These are phyloP conservation scores for Parnassius glacialis DNA, from an alignment of 2,888 invertebrate genomes.

Conservation along the genomic window DNA sequence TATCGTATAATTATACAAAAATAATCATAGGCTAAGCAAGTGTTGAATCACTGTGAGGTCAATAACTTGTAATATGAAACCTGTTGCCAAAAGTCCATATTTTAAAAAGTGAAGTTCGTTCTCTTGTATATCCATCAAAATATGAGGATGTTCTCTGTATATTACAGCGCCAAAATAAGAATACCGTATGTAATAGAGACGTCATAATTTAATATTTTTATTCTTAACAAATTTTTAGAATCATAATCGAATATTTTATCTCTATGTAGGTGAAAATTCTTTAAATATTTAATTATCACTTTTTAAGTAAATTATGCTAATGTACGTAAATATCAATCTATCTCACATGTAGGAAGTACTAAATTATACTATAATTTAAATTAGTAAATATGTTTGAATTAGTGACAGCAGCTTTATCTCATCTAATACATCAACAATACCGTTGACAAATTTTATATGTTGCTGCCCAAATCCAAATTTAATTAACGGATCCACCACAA, in stretches of 20 bases:
- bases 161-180: background rate
- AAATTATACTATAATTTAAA: no score
- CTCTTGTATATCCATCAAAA: slow-evolving; percentile 7
- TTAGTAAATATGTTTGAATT: slow-evolving; percentile 1
- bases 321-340: slow-evolving; percentile 14
- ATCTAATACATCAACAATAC: slow-evolving; percentile 18
- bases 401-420: slow-evolving; percentile 6
- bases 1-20: slow-evolving; percentile 18
- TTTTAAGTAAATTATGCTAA: slow-evolving; percentile 14
- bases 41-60: slow-evolving; percentile 62
- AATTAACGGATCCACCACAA: slow-evolving; percentile 11
- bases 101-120: slow-evolving; percentile 38
- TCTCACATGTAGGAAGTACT: background rate
- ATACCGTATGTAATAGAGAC: no score
- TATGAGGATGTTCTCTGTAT: background rate
- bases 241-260: no score
- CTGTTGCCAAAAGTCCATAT: slow-evolving; percentile 56
- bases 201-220: no score
- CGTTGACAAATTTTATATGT: slow-evolving; percentile 16
- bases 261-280: no score
- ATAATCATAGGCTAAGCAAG: slow-evolving; percentile 52
- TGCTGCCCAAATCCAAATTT: slow-evolving; percentile 5
- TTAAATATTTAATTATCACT: slow-evolving; percentile 1
- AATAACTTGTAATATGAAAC: slow-evolving; percentile 52
- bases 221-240: no score